These are phyloP conservation scores for Ladona fulva DNA, from an alignment of 1,140 invertebrate genomes.

Conservation along the genomic window DNA sequence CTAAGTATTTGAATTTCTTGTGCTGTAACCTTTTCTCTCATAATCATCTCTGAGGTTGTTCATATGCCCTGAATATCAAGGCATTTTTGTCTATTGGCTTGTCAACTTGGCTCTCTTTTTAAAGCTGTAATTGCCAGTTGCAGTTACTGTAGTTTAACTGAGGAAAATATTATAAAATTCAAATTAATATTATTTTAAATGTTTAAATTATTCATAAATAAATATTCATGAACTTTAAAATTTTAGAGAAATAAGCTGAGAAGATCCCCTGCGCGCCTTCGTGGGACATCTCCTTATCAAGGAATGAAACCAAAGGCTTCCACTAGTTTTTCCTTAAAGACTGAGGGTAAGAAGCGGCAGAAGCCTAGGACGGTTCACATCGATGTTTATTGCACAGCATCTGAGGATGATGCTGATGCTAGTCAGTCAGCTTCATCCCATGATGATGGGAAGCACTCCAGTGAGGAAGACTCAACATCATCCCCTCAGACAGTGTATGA, in stretches of 20 bases:
- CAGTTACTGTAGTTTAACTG: too few relatives aligned
- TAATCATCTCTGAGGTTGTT: too few relatives aligned
- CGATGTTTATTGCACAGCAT: constrained; percentile 66
- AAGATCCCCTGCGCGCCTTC: constrained; percentile 25
- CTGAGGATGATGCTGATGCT: constrained; percentile 46
- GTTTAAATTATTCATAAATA: too few relatives aligned
- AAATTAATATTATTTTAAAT: too few relatives aligned
- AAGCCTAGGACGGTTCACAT: constrained; percentile 56
- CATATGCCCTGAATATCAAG: too few relatives aligned
- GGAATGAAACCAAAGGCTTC: constrained; percentile 9
- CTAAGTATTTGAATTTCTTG: too few relatives aligned
- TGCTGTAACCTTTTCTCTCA: too few relatives aligned
- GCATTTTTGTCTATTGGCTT: too few relatives aligned
- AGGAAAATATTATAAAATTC: too few relatives aligned
- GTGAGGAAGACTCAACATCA: constrained; percentile 34
- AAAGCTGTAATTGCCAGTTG: too few relatives aligned
- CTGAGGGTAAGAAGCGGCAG: neutral
- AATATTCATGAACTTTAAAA: constrained; percentile 18
- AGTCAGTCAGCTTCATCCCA: constrained; percentile 28
- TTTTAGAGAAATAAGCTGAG: constrained; percentile 18
- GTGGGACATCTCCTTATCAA: constrained; percentile 25
- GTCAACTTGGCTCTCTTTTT: too few relatives aligned
- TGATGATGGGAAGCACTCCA: constrained; percentile 30
- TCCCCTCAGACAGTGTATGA: constrained; percentile 57
- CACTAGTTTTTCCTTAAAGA: neutral